phyloP scores from a whole-genome alignment of 2,888 invertebrate genomes.

The Oasisia sp. region DNA sequence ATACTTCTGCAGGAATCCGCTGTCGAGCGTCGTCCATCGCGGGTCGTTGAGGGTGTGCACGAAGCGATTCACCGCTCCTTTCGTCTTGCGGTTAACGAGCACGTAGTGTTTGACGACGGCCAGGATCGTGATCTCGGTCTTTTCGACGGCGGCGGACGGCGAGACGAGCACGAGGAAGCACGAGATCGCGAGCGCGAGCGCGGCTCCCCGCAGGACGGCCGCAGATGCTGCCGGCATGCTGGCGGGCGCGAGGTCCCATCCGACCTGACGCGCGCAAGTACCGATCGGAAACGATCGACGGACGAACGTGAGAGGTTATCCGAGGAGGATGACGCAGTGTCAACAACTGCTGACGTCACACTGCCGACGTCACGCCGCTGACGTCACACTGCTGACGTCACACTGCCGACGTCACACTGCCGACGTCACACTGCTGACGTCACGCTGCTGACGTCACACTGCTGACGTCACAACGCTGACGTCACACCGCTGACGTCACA shows the following conservation, averaged over 20 bases:
- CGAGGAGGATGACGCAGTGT: neutral
- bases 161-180: neutral
- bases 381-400: no score
- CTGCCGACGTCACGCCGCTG: no score
- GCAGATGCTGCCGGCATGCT: neutral
- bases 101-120: neutral
- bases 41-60: neutral
- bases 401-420: no score
- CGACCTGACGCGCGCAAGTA: neutral
- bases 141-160: neutral
- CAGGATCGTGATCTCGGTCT: neutral
- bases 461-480: no score
- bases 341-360: neutral
- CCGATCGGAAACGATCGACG: no score
- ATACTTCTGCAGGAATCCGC: neutral
- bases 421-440: no score
- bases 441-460: no score
- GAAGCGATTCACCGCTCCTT: constrained; percentile 18
- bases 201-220: neutral
- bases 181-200: neutral
- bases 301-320: neutral
- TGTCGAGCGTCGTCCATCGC: neutral
- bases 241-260: neutral
- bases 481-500: no score
- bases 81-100: neutral